phyloP scores from a whole-genome alignment of 2,888 invertebrate genomes.

The Spodoptera picta region DNA sequence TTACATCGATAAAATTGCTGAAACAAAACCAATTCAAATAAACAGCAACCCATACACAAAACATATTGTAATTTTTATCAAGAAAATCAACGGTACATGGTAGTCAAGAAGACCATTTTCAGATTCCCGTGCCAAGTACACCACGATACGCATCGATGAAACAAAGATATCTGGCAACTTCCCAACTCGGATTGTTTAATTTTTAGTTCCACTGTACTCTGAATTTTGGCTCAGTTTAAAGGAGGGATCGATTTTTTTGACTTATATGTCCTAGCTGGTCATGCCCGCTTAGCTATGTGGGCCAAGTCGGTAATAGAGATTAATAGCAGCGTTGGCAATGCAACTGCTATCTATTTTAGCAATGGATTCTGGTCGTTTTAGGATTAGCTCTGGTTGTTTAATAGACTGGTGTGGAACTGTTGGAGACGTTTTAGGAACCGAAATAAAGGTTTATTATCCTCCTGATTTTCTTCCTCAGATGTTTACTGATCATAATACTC shows the following conservation, averaged over 20 bases:
- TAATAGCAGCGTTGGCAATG: slow-evolving; percentile 25
- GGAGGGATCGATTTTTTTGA: slow-evolving; percentile 58
- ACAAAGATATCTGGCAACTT: slow-evolving; percentile 65
- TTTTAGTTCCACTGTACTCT: slow-evolving; percentile 69
- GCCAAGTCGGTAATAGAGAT: slow-evolving; percentile 27
- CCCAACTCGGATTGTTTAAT: slow-evolving; percentile 73
- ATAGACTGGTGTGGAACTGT: background rate
- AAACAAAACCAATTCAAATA: background rate
- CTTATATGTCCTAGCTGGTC: slow-evolving; percentile 32
- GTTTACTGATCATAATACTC: too few species aligned
- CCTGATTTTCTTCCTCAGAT: too few species aligned
- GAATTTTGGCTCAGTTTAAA: slow-evolving; percentile 56
- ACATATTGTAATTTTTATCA: slow-evolving; percentile 57
- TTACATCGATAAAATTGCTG: too few species aligned
- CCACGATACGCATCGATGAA: slow-evolving; percentile 72
- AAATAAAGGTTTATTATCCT: too few species aligned
- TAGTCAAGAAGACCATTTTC: slow-evolving; percentile 56
- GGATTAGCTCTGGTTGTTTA: background rate
- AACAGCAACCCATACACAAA: slow-evolving; percentile 9
- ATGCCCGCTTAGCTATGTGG: slow-evolving; percentile 36
- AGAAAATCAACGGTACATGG: slow-evolving; percentile 40
- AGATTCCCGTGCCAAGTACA: slow-evolving; percentile 47
- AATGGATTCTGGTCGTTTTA: slow-evolving; percentile 2
- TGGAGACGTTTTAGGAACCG: too few species aligned
- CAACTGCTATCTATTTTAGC: background rate